Base-by-base conservation (phyloP, 2,888 invertebrate genomes). In the Epirrhoe tristata region DNA sequence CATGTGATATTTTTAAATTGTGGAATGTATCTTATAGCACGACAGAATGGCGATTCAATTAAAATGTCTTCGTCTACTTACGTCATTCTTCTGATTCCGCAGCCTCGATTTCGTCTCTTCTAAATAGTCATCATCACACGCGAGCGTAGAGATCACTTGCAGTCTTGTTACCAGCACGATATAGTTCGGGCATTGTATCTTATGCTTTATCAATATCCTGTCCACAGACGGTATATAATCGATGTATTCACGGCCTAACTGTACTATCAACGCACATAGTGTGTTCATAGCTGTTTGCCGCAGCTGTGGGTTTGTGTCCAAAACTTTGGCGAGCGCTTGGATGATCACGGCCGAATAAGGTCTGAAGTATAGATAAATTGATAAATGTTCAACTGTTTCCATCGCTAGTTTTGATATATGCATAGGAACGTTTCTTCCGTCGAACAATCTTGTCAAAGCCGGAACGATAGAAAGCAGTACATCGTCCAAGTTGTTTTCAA, bases 181-280 rank as follows among this genome's bases (percentile, higher is more conserved):
- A 83, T 98, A 99, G 71, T 95, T 95, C 0, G 91, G 87, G 73
- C 97, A 96, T 54, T 94, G 95, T 62, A 98, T 97, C 81, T 96
- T 96, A 86, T 98, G 97, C 78, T 97, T 97, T 0, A 93, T 90
- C 76, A 98, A 93, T 50, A 98, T 96, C 82, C 96, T 96, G 77
- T 97, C 97, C n/a, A 99, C 97, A 74, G 98, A 95, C 0, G 98
- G 98, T 73, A 98, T 96, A 83, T 99, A 99, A 61, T 99, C 97
- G 72, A 97, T 95, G 86, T 98, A 99, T 80, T 98, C 98, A 69
- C 97, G 96, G 0, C 98, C 98, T 74, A 99, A 93, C 85, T 99
- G 98, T 58, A 96, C 94, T 48, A 98, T 96, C 70, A 99, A 89
- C 0, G 98, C 96, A 80, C 98, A 97, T 6, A 99, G 92, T 0